Evolutionary conservation across 2,888 invertebrate genomes (phyloP), one percentile per base, ranked within the genome.

Genomic region (Drosophila kanekoi): DNA sequence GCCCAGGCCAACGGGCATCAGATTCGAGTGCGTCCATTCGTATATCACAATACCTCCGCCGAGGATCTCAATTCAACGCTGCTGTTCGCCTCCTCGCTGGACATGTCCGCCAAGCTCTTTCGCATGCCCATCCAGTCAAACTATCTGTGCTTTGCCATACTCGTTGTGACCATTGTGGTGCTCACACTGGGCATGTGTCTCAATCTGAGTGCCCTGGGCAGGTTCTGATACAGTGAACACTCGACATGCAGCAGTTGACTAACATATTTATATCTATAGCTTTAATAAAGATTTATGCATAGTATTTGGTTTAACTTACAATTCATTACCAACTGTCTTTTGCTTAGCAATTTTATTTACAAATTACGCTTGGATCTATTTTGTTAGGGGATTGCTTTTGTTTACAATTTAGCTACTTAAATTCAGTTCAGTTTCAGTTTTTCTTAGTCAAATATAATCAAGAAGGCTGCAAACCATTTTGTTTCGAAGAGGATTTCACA

Each of bases 1-100:
- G 94, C 96, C n/a, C 95, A 95, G 91, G 94, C 94, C 16, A 95
- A 96, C 58, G 97, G 97, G 0, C 96, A 97, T 91, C 96, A 96
- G 91, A 94, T 96, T 53, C 94, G 96, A 56, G 95, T 95, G 13
- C 94, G 96, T 1, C 97, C 97, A 0, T 97, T 96, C 90, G 95
- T 96, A 2, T 96, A 97, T 92, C 96, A 96, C 90, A 95, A 95
- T 83, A 96, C 96, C 9, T 94, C 96, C 0, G 94, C 94, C 53
- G 94, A 95, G 78, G 96, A 97, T 92, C 94, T 97, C 79, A 95
- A 95, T 84, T 95, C 96, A 0, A 94, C 97, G 65, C 93, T 97
- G 32, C 93, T 96, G 75, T 97, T 95, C 91, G 95, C 96, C 1
- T 95, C 96, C 2, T 95, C 96, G 44, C 93, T 97, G 53, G 94